Conservation (phyloP, 2,797 vertebrate species). For the Strix occidentalis region DNA sequence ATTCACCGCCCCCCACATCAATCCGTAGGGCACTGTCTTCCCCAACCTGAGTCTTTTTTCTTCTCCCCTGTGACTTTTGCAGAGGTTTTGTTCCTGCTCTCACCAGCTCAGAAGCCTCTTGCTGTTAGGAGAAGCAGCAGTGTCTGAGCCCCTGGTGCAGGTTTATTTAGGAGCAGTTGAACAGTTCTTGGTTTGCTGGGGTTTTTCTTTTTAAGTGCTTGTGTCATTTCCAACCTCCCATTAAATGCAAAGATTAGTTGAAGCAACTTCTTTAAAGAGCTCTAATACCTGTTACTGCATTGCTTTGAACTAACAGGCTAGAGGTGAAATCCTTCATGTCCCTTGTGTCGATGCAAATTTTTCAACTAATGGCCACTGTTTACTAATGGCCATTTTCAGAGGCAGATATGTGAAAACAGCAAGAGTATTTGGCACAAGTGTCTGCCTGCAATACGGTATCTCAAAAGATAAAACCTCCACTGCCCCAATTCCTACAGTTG, state of each 20-base stretch:
- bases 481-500: neutral
- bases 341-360: neutral
- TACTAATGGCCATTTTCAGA: neutral
- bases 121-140: neutral
- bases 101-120: neutral
- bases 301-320: neutral
- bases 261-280: neutral
- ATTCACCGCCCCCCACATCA: neutral
- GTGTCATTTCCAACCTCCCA: neutral
- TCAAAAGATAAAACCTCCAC: neutral
- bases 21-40: neutral
- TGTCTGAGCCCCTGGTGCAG: neutral
- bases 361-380: no score
- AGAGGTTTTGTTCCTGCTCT: neutral
- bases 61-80: neutral
- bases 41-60: neutral
- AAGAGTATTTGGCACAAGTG: neutral
- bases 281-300: no score
- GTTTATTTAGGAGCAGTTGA: neutral
- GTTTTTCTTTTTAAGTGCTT: neutral
- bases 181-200: neutral
- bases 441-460: neutral
- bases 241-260: neutral
- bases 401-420: accelerated
- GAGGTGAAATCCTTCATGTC: neutral